Evolutionary conservation across 2,888 invertebrate genomes (phyloP).

Genomic region (Leptodirus hochenwartii): DNA sequence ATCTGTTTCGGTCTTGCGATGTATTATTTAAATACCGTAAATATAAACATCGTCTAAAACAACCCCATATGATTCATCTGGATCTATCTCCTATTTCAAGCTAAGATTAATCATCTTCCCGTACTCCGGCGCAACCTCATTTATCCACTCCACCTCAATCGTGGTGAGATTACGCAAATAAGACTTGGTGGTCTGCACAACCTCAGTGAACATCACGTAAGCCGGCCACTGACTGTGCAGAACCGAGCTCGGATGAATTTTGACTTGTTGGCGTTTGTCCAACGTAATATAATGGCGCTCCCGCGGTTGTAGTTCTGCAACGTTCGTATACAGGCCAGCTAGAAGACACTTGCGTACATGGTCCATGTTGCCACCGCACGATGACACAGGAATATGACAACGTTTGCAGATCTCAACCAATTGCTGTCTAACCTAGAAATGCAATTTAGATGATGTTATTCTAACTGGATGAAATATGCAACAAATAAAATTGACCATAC

Average conservation of each 20-base stretch:
- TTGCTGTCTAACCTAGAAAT: constrained; percentile 62
- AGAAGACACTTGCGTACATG: constrained; percentile 61
- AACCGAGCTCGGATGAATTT: constrained; percentile 71
- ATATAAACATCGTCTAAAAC: no score
- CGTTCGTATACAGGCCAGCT: constrained; percentile 68
- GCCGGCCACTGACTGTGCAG: constrained; percentile 54
- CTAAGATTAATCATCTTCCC: constrained; percentile 10
- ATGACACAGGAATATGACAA: constrained; percentile 37
- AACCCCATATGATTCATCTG: no score
- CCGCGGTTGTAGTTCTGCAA: constrained; percentile 61
- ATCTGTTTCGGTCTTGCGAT: no score
- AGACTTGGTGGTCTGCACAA: constrained; percentile 67
- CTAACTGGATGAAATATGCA: no score
- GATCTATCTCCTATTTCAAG: no score
- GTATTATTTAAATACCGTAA: no score
- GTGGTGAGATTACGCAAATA: constrained; percentile 64
- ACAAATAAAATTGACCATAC: background rate
- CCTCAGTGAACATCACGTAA: constrained; percentile 65
- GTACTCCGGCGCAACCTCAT: constrained; percentile 35
- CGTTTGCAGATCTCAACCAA: constrained; percentile 50
- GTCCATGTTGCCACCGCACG: constrained; percentile 44
- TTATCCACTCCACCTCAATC: constrained; percentile 67
- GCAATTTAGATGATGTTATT: no score
- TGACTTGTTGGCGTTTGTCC: constrained; percentile 44
- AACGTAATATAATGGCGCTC: constrained; percentile 54